phyloP scores from a whole-genome alignment of 1,140 invertebrate species.

The Apis dorsata region DNA sequence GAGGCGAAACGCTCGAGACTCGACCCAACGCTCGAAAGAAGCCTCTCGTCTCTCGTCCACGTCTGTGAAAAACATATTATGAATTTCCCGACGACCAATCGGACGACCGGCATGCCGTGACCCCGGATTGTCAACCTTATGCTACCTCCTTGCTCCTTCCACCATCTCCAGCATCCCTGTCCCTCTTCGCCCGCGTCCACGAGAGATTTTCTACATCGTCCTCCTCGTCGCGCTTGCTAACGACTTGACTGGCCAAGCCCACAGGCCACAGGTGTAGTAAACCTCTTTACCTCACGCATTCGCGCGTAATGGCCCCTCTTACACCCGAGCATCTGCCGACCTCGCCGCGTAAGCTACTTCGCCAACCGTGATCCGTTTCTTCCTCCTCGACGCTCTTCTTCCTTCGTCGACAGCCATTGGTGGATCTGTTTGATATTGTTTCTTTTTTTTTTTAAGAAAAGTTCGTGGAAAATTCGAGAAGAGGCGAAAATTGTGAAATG shows the following conservation, averaged over 20 bases:
- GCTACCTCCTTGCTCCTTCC: background rate
- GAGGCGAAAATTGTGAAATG: too few relatives aligned
- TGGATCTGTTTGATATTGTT: background rate
- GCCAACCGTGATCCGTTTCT: slow-evolving; percentile 38
- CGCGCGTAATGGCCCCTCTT: slow-evolving; percentile 62
- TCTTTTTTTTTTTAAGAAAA: too few relatives aligned
- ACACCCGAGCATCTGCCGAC: slow-evolving; percentile 64
- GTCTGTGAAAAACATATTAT: slow-evolving; percentile 67
- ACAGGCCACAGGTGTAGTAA: slow-evolving; percentile 72
- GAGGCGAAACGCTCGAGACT: slow-evolving; percentile 42
- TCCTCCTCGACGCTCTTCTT: slow-evolving; percentile 8
- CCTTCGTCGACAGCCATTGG: background rate
- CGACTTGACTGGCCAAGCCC: slow-evolving; percentile 61
- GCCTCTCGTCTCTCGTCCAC: slow-evolving; percentile 26
- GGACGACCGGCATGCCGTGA: slow-evolving; percentile 50
- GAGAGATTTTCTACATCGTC: slow-evolving; percentile 38
- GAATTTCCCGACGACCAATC: slow-evolving; percentile 69
- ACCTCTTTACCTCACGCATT: slow-evolving; percentile 70
- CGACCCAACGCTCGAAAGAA: slow-evolving; percentile 41
- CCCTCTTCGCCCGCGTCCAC: slow-evolving; percentile 16
- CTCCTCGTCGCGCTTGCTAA: slow-evolving; percentile 23
- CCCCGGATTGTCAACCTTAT: slow-evolving; percentile 70
- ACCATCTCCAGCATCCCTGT: background rate
- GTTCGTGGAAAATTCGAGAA: too few relatives aligned
- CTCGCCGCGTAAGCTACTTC: slow-evolving; percentile 48